Evolutionary conservation across 1,140 invertebrate species (phyloP), one percentile per base, ranked within the genome.

Genomic region (Drosophila chauvacae): DNA sequence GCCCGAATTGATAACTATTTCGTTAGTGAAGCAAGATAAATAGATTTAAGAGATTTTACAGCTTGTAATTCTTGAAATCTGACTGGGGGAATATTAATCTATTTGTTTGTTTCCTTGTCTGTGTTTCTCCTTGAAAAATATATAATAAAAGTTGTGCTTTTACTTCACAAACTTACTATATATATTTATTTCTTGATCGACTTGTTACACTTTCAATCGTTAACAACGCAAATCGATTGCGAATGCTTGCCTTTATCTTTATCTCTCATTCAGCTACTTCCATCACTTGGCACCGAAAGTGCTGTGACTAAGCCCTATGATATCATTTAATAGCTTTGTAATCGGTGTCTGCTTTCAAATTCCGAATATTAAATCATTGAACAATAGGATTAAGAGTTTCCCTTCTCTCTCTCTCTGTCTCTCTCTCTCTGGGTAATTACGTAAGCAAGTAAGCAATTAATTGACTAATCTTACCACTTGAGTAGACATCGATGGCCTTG

Each of bases 401-500:
- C 0, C 7, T n/a, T n/a, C n/a, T 11, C 48, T n/a, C 51, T 16
- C 13, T 16, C 13, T 9, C 11, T 14, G 30, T 35, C 10, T 33
- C 13, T 20, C 7, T 35, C 10, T 33, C 13, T 20, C 7, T 16
- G 1, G 13, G 5, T 26, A 47, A 47, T 14, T 47, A 45, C 14
- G 13, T 13, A 20, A 45, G 42, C 18, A 2, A 23, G 1, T 23
- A 3, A 23, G 14, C 20, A 47, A 47, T 47, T 47, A 26, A 47
- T 26, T 16, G 14, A 23, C 2, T n/a, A 53, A 69, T 4, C 95
- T 95, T 62, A 97, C 96, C 92, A 73, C 91, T 93, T 11, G 92
- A 92, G 23, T 91, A 91, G 39, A 93, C 91, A 82, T 93, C 92
- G 42, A 92, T 92, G 55, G 92, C 90, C 71, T 92, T 92, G 64